phyloP scores from a whole-genome alignment of 1,140 invertebrate genomes.

The Tetramorium simillimum region DNA sequence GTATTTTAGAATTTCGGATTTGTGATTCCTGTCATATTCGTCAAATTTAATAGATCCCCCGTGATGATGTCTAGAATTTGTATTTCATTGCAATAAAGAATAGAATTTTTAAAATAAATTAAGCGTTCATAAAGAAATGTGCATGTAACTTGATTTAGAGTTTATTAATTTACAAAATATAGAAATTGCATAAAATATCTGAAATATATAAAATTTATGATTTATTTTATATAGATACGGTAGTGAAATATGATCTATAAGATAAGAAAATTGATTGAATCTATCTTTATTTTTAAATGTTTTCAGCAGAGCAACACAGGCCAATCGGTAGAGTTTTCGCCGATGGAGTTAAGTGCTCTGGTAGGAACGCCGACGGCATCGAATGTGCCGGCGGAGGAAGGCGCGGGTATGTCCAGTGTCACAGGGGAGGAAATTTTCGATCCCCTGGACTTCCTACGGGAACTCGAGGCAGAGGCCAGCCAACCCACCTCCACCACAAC shows the following conservation, averaged over 20 bases:
- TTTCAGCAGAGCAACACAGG: constrained; percentile 81
- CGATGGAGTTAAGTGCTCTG: constrained; percentile 83
- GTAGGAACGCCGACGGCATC: constrained; percentile 80
- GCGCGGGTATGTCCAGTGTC: constrained; percentile 76
- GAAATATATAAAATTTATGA: not conserved
- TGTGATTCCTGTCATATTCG: not conserved
- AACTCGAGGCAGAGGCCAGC: constrained; percentile 83
- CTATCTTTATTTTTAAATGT: not conserved
- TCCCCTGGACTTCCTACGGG: constrained; percentile 83
- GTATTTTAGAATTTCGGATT: not conserved
- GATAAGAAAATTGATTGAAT: not conserved
- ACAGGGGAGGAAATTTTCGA: constrained; percentile 82
- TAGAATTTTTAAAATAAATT: not conserved
- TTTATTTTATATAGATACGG: not conserved
- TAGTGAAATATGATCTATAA: not conserved
- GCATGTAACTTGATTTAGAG: not conserved
- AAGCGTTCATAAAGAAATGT: not conserved
- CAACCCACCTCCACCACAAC: constrained; percentile 84
- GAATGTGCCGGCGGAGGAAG: constrained; percentile 75
- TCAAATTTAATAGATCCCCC: not conserved
- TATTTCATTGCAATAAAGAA: no score
- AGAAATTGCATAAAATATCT: not conserved
- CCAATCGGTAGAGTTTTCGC: constrained; percentile 83
- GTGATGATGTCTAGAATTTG: not conserved
- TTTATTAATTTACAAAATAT: not conserved